Percentiles rank a stretch among this genome's conserved stretches.
phyloP scores from a whole-genome alignment of 1,140 invertebrate species.

The Pantala flavescens region DNA sequence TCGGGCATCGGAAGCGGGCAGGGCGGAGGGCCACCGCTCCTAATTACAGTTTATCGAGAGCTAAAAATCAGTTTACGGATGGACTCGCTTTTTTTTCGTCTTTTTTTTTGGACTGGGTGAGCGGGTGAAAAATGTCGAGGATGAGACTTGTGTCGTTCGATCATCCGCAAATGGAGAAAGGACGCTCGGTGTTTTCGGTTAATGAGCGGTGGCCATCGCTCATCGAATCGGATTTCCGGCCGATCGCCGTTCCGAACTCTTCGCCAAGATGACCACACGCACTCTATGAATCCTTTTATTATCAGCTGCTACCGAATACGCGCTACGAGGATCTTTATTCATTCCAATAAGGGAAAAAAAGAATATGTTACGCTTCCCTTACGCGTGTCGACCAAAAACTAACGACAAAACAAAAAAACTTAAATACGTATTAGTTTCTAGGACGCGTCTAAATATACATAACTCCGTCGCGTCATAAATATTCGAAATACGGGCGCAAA shows the following conservation, averaged over 20 bases:
- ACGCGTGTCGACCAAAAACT: too few relatives aligned
- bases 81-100: neutral
- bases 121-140: neutral
- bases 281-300: too few relatives aligned
- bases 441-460: too few relatives aligned
- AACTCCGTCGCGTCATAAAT: too few relatives aligned
- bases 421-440: too few relatives aligned
- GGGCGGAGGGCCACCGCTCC: neutral
- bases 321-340: too few relatives aligned
- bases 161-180: neutral
- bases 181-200: neutral
- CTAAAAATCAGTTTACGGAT: neutral
- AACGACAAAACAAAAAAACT: too few relatives aligned
- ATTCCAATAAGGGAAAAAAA: too few relatives aligned
- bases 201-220: neutral
- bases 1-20: neutral
- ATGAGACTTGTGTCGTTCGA: neutral
- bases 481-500: too few relatives aligned
- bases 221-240: neutral
- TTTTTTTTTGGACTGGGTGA: neutral
- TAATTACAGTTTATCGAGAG: slow-evolving; percentile 3
- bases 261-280: too few relatives aligned
- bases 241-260: neutral
- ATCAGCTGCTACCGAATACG: too few relatives aligned
- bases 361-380: too few relatives aligned